These are phyloP conservation scores for Tupiocoris notatus DNA, from an alignment of 2,888 invertebrate species.

Conservation along the genomic window DNA sequence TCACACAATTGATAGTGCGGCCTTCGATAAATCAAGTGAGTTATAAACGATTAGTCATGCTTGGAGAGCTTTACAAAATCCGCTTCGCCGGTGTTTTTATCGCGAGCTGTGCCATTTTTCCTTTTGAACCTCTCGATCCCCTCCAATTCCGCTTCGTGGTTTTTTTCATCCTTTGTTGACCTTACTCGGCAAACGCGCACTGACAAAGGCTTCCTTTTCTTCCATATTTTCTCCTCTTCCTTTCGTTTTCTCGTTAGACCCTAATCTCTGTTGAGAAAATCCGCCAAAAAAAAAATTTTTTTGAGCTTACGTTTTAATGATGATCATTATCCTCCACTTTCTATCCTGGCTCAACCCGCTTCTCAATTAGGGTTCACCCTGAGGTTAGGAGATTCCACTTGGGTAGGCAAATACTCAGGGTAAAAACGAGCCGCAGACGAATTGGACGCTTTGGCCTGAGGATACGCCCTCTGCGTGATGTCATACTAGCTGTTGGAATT, in stretches of 20 bases:
- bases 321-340: not conserved
- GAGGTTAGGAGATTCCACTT: not conserved
- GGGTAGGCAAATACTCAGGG: not conserved
- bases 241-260: not conserved
- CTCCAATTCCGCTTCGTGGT: not conserved
- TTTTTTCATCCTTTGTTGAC: not conserved
- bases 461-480: too few relatives aligned
- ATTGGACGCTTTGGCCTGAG: not conserved
- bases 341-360: not conserved
- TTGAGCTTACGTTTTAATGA: not conserved
- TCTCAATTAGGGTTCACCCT: not conserved
- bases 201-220: not conserved
- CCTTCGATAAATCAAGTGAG: too few relatives aligned
- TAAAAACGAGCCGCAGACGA: not conserved
- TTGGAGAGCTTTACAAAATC: too few relatives aligned
- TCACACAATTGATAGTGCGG: too few relatives aligned
- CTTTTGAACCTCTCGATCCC: not conserved
- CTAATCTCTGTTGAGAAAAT: not conserved
- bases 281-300: not conserved
- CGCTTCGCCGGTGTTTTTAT: too few relatives aligned
- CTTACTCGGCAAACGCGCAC: not conserved
- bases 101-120: not conserved
- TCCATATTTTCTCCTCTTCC: not conserved
- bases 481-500: too few relatives aligned
- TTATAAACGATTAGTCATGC: too few relatives aligned